phyloP scores from a whole-genome alignment of 2,888 invertebrate species.

The Parascotia fuliginaria region DNA sequence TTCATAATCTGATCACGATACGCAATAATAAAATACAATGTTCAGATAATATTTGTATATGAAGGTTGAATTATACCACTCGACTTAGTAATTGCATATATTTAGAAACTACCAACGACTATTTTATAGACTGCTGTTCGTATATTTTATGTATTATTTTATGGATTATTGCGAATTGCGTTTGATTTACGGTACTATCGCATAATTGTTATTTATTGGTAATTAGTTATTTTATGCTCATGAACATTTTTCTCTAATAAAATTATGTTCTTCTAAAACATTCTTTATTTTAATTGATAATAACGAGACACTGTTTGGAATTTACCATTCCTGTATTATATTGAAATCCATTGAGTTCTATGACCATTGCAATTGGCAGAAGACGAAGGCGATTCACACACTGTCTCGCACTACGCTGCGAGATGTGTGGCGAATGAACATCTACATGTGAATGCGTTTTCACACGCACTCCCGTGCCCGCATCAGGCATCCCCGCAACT shows the following conservation, averaged over 20 bases:
- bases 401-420: too few species aligned
- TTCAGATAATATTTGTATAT: conserved; percentile 29
- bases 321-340: too few species aligned
- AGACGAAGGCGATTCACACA: too few species aligned
- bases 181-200: conserved; percentile 56
- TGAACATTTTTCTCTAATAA: conserved; percentile 76
- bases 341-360: too few species aligned
- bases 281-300: conserved; percentile 5
- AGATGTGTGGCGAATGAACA: too few species aligned
- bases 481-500: too few species aligned
- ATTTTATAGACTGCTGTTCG: conserved; percentile 37
- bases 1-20: conserved; percentile 38
- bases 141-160: conserved; percentile 38
- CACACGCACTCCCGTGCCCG: too few species aligned
- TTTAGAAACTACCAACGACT: conserved; percentile 37
- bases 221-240: conserved; percentile 74
- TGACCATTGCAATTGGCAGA: too few species aligned
- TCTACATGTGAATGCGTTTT: too few species aligned
- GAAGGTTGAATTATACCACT: conserved; percentile 35
- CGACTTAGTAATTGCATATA: conserved; percentile 32
- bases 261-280: conserved; percentile 71
- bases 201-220: conserved; percentile 79
- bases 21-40: conserved; percentile 39
- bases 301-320: too few species aligned
- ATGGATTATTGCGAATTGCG: conserved; percentile 37